Evolutionary conservation across 2,888 invertebrate genomes (phyloP).

Genomic region (Agriopis leucophaearia): DNA sequence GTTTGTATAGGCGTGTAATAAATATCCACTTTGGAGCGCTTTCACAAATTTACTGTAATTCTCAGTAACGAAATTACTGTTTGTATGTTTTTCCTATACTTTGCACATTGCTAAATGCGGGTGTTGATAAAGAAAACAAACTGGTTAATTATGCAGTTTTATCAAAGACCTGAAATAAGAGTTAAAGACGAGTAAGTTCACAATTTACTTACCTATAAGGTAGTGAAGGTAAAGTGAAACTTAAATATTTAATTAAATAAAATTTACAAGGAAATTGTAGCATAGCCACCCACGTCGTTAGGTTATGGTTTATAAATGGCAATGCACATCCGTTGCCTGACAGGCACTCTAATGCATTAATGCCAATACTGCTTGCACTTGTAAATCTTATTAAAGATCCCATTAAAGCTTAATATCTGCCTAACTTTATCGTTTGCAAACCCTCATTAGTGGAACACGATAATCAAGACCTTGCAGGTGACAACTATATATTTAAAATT

Average conservation of each 20-base stretch:
- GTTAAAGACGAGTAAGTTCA: neutral
- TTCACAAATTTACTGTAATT: slow-evolving; percentile 65
- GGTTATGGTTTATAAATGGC: slow-evolving; percentile 73
- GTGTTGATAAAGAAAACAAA: slow-evolving; percentile 35
- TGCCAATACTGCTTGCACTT: slow-evolving; percentile 61
- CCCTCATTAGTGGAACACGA: neutral
- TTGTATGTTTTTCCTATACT: slow-evolving; percentile 49
- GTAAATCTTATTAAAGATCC: slow-evolving; percentile 51
- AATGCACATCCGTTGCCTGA: slow-evolving; percentile 72
- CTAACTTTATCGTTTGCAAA: slow-evolving; percentile 6
- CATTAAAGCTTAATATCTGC: slow-evolving; percentile 19
- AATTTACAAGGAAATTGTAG: slow-evolving; percentile 46
- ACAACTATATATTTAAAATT: neutral
- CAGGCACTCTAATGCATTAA: slow-evolving; percentile 70
- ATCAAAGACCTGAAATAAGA: slow-evolving; percentile 13
- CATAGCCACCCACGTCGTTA: slow-evolving; percentile 74
- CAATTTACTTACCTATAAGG: neutral
- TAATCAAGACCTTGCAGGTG: neutral
- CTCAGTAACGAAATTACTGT: slow-evolving; percentile 56
- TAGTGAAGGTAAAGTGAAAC: neutral
- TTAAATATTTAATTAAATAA: slow-evolving; percentile 17
- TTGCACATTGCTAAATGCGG: slow-evolving; percentile 40
- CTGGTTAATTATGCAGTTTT: slow-evolving; percentile 21
- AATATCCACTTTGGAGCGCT: slow-evolving; percentile 57
- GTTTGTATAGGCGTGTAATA: slow-evolving; percentile 60